Evolutionary conservation across 1,140 invertebrate species (phyloP).

Genomic region (Aphelenchoides fujianensis): DNA sequence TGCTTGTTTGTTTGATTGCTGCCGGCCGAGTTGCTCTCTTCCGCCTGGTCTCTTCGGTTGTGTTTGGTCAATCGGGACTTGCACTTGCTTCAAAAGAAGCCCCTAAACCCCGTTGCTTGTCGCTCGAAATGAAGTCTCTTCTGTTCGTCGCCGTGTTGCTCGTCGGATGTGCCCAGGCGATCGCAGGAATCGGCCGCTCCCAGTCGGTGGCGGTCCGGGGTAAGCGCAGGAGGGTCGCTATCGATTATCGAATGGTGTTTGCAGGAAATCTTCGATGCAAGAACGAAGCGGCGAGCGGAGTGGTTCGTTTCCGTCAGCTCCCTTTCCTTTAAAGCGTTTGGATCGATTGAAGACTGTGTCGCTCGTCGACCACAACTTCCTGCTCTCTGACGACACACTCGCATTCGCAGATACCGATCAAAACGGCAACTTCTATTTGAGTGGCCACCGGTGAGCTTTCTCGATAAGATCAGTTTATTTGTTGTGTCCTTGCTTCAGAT

Average conservation of each 20-base stretch:
- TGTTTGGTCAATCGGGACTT: background rate
- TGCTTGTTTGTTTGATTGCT: too few relatives aligned
- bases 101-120: background rate
- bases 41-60: too few relatives aligned
- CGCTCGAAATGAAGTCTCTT: background rate
- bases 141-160: background rate
- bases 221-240: too few relatives aligned
- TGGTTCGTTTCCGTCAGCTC: too few relatives aligned
- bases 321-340: too few relatives aligned
- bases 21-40: background rate
- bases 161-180: background rate
- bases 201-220: background rate
- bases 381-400: background rate
- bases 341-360: too few relatives aligned
- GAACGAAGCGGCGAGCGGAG: background rate
- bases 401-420: background rate
- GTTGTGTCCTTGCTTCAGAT: background rate
- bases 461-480: background rate
- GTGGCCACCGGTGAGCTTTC: slow-evolving; percentile 4
- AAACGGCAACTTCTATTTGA: slow-evolving; percentile 4
- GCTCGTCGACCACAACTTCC: slow-evolving; percentile 1
- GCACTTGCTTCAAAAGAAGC: background rate
- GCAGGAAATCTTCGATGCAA: background rate
- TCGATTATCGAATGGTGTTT: too few relatives aligned
- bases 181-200: background rate